Evolutionary conservation across 2,797 vertebrate species (phyloP).

Genomic region (Novumbra hubbsi): DNA sequence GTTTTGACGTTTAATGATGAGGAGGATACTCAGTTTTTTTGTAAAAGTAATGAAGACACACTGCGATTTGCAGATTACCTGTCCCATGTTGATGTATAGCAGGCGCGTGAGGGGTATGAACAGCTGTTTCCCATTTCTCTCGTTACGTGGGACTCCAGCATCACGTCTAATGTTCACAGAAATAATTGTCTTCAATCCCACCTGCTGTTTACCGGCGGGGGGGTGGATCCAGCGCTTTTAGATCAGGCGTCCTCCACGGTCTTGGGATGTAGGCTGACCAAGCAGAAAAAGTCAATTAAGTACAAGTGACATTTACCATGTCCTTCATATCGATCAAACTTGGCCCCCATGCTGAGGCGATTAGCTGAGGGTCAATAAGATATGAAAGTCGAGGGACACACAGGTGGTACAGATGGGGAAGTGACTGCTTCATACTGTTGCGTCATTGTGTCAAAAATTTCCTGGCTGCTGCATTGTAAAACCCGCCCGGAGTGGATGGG

Average conservation of each 20-base stretch:
- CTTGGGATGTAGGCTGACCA: neutral
- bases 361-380: neutral
- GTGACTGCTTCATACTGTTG: no score
- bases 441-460: no score
- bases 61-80: no score
- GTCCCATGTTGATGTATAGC: no score
- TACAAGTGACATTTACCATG: constrained; percentile 19
- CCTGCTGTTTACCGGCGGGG: neutral
- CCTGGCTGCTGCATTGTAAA: no score
- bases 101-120: neutral
- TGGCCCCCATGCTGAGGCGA: constrained; percentile 10
- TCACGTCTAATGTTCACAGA: neutral
- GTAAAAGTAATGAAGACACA: no score
- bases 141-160: no score
- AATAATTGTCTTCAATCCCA: neutral
- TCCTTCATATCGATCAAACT: neutral
- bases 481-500: no score
- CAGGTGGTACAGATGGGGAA: no score
- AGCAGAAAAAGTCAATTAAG: neutral
- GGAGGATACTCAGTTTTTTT: neutral
- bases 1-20: neutral
- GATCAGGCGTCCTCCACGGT: neutral
- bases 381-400: neutral
- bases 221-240: neutral
- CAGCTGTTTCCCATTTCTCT: constrained; percentile 13